Evolutionary conservation across 2,113 vertebrate genomes (phyloP).

Genomic region (Campylomormyrus tamandua): DNA sequence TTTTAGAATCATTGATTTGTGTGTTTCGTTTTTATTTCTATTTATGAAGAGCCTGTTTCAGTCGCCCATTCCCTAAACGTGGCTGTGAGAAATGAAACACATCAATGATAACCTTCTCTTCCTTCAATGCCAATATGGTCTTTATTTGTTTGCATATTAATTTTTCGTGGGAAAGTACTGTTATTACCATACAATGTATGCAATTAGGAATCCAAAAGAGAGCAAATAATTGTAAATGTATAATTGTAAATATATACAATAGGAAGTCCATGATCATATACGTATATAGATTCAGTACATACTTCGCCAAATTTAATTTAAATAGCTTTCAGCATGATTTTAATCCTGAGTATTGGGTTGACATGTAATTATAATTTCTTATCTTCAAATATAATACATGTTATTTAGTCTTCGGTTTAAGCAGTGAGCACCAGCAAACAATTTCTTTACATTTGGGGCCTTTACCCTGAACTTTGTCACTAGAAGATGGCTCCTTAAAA

Average conservation of each 20-base stretch:
- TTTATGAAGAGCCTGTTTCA: background rate
- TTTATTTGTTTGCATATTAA: background rate
- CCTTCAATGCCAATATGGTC: background rate
- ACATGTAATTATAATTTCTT: background rate
- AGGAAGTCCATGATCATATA: background rate
- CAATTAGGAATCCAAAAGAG: background rate
- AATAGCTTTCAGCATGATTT: background rate
- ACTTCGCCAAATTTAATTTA: background rate
- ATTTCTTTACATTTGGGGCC: background rate
- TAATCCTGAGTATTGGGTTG: background rate
- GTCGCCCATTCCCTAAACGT: background rate
- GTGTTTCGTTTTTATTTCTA: background rate
- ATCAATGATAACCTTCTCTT: background rate
- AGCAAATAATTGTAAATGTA: background rate
- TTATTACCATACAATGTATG: background rate
- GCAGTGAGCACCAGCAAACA: background rate
- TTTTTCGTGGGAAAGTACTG: background rate
- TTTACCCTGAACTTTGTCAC: constrained; percentile 22
- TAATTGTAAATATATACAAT: background rate
- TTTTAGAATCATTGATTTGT: background rate
- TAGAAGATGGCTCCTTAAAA: constrained; percentile 34
- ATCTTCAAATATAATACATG: background rate
- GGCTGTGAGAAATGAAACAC: background rate
- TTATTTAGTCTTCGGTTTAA: background rate
- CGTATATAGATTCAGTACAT: background rate